Evolutionary conservation across 2,888 invertebrate genomes (phyloP).

Genomic region (Tenodera sinensis): DNA sequence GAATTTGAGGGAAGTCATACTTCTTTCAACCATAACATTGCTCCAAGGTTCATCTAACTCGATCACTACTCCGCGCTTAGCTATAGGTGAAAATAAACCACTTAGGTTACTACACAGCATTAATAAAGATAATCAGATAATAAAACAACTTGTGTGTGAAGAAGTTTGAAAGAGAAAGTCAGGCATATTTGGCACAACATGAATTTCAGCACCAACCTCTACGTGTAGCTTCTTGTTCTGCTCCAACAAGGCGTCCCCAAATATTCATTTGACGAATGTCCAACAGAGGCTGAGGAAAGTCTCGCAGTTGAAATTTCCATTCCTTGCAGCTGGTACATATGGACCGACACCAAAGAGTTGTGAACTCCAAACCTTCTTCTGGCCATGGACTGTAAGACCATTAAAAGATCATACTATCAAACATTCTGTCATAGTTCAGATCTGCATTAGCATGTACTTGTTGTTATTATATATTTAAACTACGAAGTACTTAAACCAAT

Average conservation of each 20-base stretch:
- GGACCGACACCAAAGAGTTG: slow-evolving; percentile 88
- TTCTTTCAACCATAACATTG: slow-evolving; percentile 74
- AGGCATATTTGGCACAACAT: neutral
- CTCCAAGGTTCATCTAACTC: slow-evolving; percentile 86
- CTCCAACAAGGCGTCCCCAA: slow-evolving; percentile 87
- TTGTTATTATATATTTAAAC: no score
- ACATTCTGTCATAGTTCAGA: no score
- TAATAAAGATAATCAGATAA: neutral
- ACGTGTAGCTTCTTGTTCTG: slow-evolving; percentile 76
- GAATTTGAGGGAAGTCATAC: slow-evolving; percentile 93
- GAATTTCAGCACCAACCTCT: slow-evolving; percentile 46
- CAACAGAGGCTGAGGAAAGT: slow-evolving; percentile 92
- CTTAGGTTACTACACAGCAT: no score
- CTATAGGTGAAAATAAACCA: slow-evolving; percentile 42
- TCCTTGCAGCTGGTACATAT: slow-evolving; percentile 76
- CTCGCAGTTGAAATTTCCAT: slow-evolving; percentile 86
- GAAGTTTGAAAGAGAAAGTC: neutral
- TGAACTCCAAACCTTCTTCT: slow-evolving; percentile 82
- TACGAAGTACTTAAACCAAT: no score
- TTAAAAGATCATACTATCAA: no score
- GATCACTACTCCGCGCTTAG: slow-evolving; percentile 71
- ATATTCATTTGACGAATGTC: slow-evolving; percentile 77
- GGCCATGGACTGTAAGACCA: slow-evolving; percentile 50
- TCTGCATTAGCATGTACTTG: no score
- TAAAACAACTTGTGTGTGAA: neutral